Evolutionary conservation across 1,140 invertebrate species (phyloP).

Genomic region (Propsilocerus akamusi): DNA sequence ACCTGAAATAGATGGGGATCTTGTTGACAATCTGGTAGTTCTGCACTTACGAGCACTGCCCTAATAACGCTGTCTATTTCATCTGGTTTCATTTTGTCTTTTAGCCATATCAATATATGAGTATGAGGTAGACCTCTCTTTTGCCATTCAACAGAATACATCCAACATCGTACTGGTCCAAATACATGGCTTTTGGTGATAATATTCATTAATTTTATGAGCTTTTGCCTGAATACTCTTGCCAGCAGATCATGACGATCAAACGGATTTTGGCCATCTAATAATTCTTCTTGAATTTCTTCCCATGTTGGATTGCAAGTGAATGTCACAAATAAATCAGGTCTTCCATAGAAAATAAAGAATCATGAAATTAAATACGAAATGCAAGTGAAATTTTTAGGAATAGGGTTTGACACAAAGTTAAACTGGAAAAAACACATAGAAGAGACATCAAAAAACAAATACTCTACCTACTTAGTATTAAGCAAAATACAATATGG

Average conservation of each 20-base stretch:
- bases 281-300: conserved; percentile 19
- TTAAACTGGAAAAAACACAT: too few species aligned
- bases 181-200: conserved; percentile 20
- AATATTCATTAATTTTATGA: conserved; percentile 25
- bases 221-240: conserved; percentile 29
- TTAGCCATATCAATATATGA: conserved; percentile 21
- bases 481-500: too few species aligned
- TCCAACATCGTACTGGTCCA: conserved; percentile 20
- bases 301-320: conserved; percentile 29
- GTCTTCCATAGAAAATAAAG: conserved; percentile 23
- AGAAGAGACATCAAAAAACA: too few species aligned
- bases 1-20: conserved; percentile 22
- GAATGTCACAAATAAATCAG: conserved; percentile 26
- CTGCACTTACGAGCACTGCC: too few species aligned
- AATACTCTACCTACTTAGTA: too few species aligned
- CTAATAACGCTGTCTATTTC: conserved; percentile 25
- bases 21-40: conserved; percentile 26
- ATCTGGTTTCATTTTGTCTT: conserved; percentile 18
- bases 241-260: conserved; percentile 21
- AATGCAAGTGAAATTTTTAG: too few species aligned
- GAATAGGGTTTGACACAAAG: too few species aligned
- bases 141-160: conserved; percentile 31
- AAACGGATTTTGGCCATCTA: conserved; percentile 16
- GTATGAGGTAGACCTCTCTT: conserved; percentile 29
- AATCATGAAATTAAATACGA: too few species aligned